These are phyloP conservation scores for Knipowitschia caucasica DNA, from an alignment of 2,797 vertebrate genomes.

Conservation along the genomic window DNA sequence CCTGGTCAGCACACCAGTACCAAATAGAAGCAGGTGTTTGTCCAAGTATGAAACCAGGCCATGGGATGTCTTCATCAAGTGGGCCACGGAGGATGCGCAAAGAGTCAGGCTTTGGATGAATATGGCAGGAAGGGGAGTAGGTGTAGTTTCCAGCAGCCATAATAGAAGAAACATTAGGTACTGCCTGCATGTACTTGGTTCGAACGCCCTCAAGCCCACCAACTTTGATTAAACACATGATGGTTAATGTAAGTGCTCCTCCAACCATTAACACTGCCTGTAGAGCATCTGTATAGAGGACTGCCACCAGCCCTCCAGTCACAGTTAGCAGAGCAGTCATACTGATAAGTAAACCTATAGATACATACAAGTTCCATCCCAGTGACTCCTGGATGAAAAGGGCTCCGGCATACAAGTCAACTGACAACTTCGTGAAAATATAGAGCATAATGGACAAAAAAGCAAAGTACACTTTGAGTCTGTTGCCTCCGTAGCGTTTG, in stretches of 20 bases:
- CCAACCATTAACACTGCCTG: conserved; percentile 96
- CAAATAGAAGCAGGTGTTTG: conserved; percentile 97
- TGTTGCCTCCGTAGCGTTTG: conserved; percentile 92
- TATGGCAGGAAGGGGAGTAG: conserved; percentile 85
- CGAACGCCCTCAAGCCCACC: conserved; percentile 93
- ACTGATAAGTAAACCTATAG: conserved; percentile 89
- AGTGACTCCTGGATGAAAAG: conserved; percentile 98
- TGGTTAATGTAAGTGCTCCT: conserved; percentile 90
- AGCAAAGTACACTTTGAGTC: conserved; percentile 96
- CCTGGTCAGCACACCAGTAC: conserved; percentile 99
- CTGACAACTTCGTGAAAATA: conserved; percentile 97
- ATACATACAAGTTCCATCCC: conserved; percentile 97
- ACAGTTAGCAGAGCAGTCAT: conserved; percentile 95
- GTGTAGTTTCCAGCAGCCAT: conserved; percentile 82
- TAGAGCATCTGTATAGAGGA: conserved; percentile 96
- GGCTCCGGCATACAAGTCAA: conserved; percentile 96
- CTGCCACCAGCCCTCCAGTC: conserved; percentile 93
- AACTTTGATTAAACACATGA: conserved; percentile 88
- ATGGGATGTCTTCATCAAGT: conserved; percentile 92
- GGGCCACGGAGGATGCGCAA: conserved; percentile 88
- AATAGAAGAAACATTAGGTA: conserved; percentile 90
- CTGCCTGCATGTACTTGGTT: conserved; percentile 91
- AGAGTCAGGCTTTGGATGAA: conserved; percentile 87
- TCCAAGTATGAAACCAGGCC: conserved; percentile 95
- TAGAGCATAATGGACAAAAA: conserved; percentile 91